phyloP scores from a whole-genome alignment of 1,140 invertebrate species.

The Diuraphis noxia region DNA sequence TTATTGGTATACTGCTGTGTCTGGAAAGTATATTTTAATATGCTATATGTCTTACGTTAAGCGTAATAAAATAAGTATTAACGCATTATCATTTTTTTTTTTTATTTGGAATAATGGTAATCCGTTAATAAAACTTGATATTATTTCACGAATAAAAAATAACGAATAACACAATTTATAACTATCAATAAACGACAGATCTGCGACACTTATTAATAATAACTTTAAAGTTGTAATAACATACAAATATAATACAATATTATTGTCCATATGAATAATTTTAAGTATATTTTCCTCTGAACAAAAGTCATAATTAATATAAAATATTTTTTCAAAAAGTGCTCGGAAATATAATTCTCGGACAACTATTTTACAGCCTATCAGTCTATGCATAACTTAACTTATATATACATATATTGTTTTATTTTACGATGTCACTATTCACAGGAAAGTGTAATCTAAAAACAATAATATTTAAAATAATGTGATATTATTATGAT shows the following conservation, averaged over 20 bases:
- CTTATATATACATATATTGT: not conserved
- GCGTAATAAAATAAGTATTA: slow-evolving; percentile 12
- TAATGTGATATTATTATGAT: slow-evolving; percentile 24
- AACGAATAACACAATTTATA: not conserved
- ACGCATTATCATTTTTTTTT: not conserved
- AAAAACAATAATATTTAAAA: slow-evolving; percentile 24
- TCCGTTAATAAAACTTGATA: slow-evolving; percentile 21
- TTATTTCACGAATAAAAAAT: slow-evolving; percentile 9
- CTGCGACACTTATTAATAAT: not conserved
- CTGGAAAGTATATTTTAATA: not conserved
- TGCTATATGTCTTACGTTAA: not conserved
- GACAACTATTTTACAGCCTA: not conserved
- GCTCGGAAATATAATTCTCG: not conserved
- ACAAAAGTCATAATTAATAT: not conserved
- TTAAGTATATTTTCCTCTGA: not conserved
- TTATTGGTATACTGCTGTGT: not conserved
- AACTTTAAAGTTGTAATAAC: not conserved
- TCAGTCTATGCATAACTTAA: not conserved
- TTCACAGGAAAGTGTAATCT: not conserved
- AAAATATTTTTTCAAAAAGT: not conserved
- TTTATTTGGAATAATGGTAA: not conserved
- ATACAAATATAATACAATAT: not conserved
- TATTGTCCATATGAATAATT: not conserved
- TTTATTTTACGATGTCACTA: not conserved
- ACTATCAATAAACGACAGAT: not conserved